phyloP scores from a whole-genome alignment of 2,888 invertebrate species.

The Thecophora atra region DNA sequence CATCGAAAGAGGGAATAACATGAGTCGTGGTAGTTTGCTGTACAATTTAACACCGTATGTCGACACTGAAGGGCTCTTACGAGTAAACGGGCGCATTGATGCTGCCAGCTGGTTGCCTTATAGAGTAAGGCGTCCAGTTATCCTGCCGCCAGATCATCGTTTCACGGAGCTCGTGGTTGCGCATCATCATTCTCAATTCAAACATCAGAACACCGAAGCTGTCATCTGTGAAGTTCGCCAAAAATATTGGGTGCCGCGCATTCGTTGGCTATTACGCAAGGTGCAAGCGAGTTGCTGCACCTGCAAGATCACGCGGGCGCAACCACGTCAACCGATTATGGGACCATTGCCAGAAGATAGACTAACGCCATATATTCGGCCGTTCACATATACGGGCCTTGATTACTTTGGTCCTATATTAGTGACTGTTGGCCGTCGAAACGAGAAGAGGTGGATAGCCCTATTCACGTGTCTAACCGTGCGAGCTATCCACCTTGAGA shows the following conservation, averaged over 20 bases:
- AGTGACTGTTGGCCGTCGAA: no score
- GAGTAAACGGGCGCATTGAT: constrained; percentile 35
- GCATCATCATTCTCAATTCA: constrained; percentile 21
- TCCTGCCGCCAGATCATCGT: constrained; percentile 27
- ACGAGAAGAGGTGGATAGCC: no score
- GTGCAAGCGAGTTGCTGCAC: no score
- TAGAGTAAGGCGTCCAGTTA: constrained; percentile 27
- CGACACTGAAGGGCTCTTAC: constrained; percentile 31
- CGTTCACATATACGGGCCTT: no score
- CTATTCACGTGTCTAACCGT: no score
- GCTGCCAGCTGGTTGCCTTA: constrained; percentile 36
- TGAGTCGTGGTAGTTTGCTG: constrained; percentile 12
- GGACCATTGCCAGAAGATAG: no score
- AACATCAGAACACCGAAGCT: constrained; percentile 36
- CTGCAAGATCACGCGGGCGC: no score
- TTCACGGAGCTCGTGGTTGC: constrained; percentile 23
- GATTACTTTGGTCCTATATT: no score
- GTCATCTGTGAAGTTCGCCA: constrained; percentile 25
- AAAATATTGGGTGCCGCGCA: constrained; percentile 23
- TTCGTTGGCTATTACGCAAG: no score
- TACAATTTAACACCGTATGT: constrained; percentile 31
- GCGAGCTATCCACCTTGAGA: no score
- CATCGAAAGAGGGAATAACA: not conserved
- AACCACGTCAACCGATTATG: no score
- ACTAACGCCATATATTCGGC: no score